Evolutionary conservation across 2,888 invertebrate species (phyloP).

Genomic region (Itoplectis maculator): DNA sequence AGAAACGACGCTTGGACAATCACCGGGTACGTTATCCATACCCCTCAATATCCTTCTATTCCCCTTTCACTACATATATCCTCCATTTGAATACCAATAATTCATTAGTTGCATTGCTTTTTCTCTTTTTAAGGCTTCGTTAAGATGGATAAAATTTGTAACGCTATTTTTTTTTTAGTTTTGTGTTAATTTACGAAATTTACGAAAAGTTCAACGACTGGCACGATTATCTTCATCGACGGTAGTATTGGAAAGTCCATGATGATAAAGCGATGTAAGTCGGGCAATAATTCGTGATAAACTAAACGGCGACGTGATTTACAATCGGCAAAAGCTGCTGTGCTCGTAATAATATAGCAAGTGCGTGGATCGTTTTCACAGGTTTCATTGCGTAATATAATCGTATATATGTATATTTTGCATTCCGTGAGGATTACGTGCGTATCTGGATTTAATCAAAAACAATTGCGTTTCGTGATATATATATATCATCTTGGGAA

Average conservation of each 20-base stretch:
- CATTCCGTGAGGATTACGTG: constrained; percentile 30
- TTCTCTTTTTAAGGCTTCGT: constrained; percentile 46
- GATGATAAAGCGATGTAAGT: constrained; percentile 69
- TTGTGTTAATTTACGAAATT: constrained; percentile 57
- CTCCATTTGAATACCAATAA: constrained; percentile 85
- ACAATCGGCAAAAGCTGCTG: constrained; percentile 22
- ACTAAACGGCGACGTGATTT: constrained; percentile 12
- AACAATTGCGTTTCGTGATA: constrained; percentile 23
- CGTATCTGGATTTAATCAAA: constrained; percentile 21
- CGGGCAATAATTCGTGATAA: constrained; percentile 25
- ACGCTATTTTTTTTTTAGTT: constrained; percentile 3
- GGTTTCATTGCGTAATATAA: constrained; percentile 14
- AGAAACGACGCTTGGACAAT: constrained; percentile 71
- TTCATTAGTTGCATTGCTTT: constrained; percentile 71
- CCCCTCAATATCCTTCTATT: constrained; percentile 69
- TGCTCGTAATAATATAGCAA: constrained; percentile 34
- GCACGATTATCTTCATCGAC: constrained; percentile 74
- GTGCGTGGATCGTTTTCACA: constrained; percentile 35
- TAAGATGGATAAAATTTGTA: constrained; percentile 11
- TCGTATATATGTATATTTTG: constrained; percentile 15
- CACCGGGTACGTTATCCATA: constrained; percentile 76
- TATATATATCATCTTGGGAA: constrained; percentile 13
- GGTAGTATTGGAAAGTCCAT: constrained; percentile 81
- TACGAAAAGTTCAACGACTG: constrained; percentile 69
- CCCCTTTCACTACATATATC: constrained; percentile 71